These are phyloP conservation scores for Himalopsyche japonica DNA, from an alignment of 2,888 invertebrate genomes.

Conservation along the genomic window DNA sequence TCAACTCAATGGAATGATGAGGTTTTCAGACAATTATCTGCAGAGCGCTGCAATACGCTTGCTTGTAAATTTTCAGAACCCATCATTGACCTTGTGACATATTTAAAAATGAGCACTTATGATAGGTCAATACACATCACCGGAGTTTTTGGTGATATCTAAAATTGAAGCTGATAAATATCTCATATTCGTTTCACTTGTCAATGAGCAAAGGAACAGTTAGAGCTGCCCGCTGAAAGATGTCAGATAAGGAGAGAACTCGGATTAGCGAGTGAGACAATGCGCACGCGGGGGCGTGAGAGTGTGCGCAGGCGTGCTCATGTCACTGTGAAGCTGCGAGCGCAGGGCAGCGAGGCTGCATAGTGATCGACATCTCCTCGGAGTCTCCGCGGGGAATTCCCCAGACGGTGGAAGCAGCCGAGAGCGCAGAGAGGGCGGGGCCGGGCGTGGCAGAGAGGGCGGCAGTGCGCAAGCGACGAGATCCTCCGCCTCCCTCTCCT, in stretches of 20 bases:
- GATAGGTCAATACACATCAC: neutral
- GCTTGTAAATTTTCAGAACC: neutral
- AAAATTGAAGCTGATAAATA: neutral
- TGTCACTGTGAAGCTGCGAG: slow-evolving; percentile 37
- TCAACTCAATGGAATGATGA: neutral
- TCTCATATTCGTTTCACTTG: neutral
- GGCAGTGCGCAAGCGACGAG: slow-evolving; percentile 20
- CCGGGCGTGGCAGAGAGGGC: slow-evolving; percentile 10
- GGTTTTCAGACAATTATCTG: neutral
- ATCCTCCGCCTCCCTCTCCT: slow-evolving; percentile 19
- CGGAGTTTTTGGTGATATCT: neutral
- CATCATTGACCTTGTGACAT: neutral
- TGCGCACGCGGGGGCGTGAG: slow-evolving; percentile 6
- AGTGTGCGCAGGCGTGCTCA: slow-evolving; percentile 4
- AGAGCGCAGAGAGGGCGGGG: slow-evolving; percentile 47
- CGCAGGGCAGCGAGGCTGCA: slow-evolving; percentile 54
- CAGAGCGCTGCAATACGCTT: neutral
- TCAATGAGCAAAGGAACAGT: neutral
- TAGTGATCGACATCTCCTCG: slow-evolving; percentile 58
- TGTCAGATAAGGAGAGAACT: neutral
- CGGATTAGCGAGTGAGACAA: neutral
- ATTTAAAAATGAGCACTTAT: neutral
- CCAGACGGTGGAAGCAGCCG: slow-evolving; percentile 33
- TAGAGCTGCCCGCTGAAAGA: neutral
- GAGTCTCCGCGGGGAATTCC: slow-evolving; percentile 45